Conservation (phyloP, 2,113 vertebrate species). For the Gasterosteus aculeatus region DNA sequence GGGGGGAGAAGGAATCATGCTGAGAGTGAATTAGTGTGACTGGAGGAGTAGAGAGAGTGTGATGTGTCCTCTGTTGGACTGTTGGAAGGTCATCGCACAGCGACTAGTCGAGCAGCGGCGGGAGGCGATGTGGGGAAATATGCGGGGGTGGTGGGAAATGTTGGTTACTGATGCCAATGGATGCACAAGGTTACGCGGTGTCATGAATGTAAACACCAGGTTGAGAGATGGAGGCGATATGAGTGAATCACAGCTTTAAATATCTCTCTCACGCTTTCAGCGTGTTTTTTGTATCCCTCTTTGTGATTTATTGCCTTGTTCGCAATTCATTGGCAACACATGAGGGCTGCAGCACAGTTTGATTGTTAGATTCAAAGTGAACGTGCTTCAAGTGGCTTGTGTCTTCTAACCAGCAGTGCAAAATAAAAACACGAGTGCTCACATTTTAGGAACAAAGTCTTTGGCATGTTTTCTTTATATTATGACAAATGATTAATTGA, state of each 20-base stretch:
- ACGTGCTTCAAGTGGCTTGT: neutral
- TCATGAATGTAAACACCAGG: slow-evolving; percentile 52
- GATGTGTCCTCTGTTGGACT: neutral
- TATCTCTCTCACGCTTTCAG: slow-evolving; percentile 66
- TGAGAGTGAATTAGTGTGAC: slow-evolving; percentile 18
- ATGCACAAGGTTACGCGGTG: slow-evolving; percentile 45
- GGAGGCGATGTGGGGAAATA: neutral
- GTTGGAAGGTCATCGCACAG: slow-evolving; percentile 40
- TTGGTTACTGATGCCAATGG: slow-evolving; percentile 18
- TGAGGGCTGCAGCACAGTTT: neutral
- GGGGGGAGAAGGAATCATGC: neutral
- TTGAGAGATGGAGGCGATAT: slow-evolving; percentile 57
- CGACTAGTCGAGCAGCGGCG: slow-evolving; percentile 8
- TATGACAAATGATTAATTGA: neutral
- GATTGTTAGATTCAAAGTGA: neutral
- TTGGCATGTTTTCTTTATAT: neutral
- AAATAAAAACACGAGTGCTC: neutral
- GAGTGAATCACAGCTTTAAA: slow-evolving; percentile 32
- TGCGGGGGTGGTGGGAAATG: slow-evolving; percentile 50
- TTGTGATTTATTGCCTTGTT: neutral
- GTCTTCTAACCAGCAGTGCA: neutral
- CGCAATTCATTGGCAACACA: neutral
- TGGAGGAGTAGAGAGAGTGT: neutral
- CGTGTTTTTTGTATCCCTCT: neutral
- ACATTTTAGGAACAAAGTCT: neutral